Base-by-base conservation (phyloP, 2,797 vertebrate genomes). In the Anniella stebbinsi region DNA sequence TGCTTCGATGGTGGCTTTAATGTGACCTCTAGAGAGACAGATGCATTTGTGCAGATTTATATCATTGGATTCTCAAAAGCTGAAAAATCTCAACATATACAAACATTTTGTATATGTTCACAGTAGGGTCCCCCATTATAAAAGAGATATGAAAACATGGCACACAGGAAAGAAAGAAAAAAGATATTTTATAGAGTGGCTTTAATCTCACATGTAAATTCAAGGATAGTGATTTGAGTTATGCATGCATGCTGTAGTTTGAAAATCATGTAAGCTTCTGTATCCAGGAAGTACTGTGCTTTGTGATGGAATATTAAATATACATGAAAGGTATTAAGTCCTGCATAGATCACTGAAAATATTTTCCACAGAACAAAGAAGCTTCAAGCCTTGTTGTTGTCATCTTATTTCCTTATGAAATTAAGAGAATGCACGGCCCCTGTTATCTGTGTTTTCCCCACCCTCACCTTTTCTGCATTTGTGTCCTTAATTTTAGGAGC, bases 241-340 rank as follows among this genome's bases (percentile, higher is more conserved):
- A 89, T 84, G 88, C 60, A 87, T 76, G 70, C 72, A 76, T 87
- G 70, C 85, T 87, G 60, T 87, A 87, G 28, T 83, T 77, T 90
- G 70, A 77, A 87, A 85, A 90, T 66, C 72, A 76, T 78, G 38
- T 87, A 83, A 67, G 85, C 70, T 83, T 87, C 89, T 81, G n/a
- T 83, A 82, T 69, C 45, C 0, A 0, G 89, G 67, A 80, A 72
- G 57, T 83, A 21, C 88, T 92, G 5, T 85, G 78, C 7, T 87
- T 90, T 57, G 69, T 86, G 67, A 73, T 66, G 75, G 18, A 89
- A 21, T 91, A 75, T 86, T 88, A 89, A 87, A 93, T 92, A 89
- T 84, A 91, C 8, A 30, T 41, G 17, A 63, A 93, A 91, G 33
- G 77, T 33, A 38, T 25, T 82, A 93, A 93, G 28, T 54, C 67